These are phyloP conservation scores for Hypolimnas misippus DNA, from an alignment of 2,888 invertebrate genomes.

Conservation along the genomic window DNA sequence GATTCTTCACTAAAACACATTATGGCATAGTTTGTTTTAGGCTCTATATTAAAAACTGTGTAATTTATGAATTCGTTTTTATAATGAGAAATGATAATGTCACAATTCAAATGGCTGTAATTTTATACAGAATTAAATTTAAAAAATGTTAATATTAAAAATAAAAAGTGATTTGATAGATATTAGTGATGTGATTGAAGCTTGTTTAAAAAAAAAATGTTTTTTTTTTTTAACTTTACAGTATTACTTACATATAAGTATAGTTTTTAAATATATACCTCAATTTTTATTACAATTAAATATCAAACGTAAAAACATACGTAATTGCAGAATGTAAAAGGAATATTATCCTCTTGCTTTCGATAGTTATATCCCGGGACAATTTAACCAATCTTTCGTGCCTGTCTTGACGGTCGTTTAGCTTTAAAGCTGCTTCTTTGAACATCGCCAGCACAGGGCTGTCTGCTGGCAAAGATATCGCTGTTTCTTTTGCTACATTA, in stretches of 20 bases:
- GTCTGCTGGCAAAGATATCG: constrained; percentile 59
- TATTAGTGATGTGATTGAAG: no score
- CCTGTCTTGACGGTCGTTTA: constrained; percentile 92
- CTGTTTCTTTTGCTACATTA: constrained; percentile 62
- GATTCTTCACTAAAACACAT: constrained; percentile 59
- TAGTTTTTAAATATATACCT: no score
- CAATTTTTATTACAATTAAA: not conserved
- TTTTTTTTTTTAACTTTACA: not conserved
- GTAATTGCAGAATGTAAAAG: constrained; percentile 88
- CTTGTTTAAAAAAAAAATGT: no score
- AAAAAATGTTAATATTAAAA: no score
- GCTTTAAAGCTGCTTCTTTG: constrained; percentile 84
- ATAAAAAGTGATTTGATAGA: no score
- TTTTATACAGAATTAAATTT: no score
- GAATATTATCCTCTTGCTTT: constrained; percentile 95
- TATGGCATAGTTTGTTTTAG: not conserved
- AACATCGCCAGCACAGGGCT: constrained; percentile 86
- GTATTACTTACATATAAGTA: not conserved
- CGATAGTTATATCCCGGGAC: constrained; percentile 93
- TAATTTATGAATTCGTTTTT: not conserved
- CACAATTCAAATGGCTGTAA: no score
- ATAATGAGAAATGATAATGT: not conserved
- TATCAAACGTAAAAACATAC: constrained; percentile 58
- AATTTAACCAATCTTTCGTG: constrained; percentile 92
- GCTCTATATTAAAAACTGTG: not conserved